These are phyloP conservation scores for Meta bourneti DNA, from an alignment of 2,888 invertebrate genomes.

Conservation along the genomic window DNA sequence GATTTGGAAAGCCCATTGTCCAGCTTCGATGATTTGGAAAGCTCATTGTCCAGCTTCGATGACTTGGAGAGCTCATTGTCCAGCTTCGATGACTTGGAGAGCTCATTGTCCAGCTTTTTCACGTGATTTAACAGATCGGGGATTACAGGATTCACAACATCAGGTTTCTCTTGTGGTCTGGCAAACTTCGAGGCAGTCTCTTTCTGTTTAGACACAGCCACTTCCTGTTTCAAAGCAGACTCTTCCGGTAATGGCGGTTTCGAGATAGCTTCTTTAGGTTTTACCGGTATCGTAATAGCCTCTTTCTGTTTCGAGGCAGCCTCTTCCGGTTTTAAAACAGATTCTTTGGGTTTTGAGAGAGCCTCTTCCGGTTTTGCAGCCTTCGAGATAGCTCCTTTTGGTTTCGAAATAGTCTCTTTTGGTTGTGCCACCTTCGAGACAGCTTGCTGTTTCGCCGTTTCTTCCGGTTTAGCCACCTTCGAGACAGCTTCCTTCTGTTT, in stretches of 20 bases:
- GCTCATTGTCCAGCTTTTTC: not conserved
- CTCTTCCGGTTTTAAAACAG: not conserved
- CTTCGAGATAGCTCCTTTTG: not conserved
- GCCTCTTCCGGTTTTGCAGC: not conserved
- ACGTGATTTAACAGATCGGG: not conserved
- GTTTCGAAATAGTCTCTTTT: not conserved
- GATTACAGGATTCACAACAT: not conserved
- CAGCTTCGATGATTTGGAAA: no score
- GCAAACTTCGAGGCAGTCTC: not conserved
- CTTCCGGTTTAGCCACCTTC: not conserved
- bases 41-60: no score
- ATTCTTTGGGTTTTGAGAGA: not conserved
- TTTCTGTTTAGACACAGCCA: not conserved
- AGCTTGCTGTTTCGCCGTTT: not conserved
- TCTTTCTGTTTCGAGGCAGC: conserved; percentile 10
- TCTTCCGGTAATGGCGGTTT: not conserved
- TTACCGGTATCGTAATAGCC: not conserved
- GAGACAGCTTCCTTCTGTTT: not conserved
- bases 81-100: no score
- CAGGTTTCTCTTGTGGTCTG: not conserved
- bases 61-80: no score
- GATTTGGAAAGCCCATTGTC: no score
- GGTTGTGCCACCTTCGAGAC: not conserved
- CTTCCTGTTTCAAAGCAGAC: not conserved
- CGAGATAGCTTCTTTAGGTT: not conserved